These are phyloP conservation scores for Dipodomys spectabilis DNA, from an alignment of 2,113 vertebrate genomes.

Conservation along the genomic window DNA sequence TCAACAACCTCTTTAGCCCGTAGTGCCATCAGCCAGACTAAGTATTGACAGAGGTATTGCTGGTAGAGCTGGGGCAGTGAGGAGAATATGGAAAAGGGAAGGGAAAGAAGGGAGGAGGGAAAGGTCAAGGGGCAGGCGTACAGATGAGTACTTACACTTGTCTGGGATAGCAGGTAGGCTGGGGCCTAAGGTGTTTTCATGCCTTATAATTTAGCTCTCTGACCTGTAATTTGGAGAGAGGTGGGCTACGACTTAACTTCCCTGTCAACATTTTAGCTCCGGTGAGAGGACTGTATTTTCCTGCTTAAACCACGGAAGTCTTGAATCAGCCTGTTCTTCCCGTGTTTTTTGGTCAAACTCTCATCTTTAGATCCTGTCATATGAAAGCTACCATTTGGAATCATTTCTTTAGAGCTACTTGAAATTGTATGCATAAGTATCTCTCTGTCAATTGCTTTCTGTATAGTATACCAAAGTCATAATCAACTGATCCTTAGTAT, in stretches of 20 bases:
- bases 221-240: background rate
- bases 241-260: background rate
- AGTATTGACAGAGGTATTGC: slow-evolving; percentile 62
- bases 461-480: background rate
- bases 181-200: background rate
- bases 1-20: slow-evolving; percentile 76
- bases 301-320: background rate
- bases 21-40: slow-evolving; percentile 18
- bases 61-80: background rate
- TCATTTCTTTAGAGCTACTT: slow-evolving; percentile 4
- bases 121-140: background rate
- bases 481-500: background rate
- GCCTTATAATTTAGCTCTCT: slow-evolving; percentile 7
- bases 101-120: background rate
- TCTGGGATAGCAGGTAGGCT: background rate
- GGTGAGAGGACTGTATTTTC: background rate
- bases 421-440: background rate
- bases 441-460: slow-evolving; percentile 61
- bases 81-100: background rate
- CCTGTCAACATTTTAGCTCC: background rate
- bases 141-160: background rate
- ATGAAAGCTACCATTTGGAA: slow-evolving; percentile 13
- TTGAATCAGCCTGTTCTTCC: background rate
- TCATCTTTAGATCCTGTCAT: background rate
- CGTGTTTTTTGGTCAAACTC: background rate